These are phyloP conservation scores for Magallana angulata DNA, from an alignment of 1,140 invertebrate species.

Conservation along the genomic window DNA sequence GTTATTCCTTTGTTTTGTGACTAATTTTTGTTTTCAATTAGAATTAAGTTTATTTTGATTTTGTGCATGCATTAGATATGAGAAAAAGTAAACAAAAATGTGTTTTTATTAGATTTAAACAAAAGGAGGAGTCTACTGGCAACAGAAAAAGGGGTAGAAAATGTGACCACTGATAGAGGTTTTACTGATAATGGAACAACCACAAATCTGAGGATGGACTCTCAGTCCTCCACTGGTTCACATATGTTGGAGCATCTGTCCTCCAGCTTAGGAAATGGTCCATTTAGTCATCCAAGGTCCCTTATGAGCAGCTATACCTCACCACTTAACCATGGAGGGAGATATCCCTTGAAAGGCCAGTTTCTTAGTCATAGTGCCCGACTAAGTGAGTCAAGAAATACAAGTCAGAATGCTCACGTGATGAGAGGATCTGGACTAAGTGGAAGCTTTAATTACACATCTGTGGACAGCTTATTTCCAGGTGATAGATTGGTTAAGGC, in stretches of 20 bases:
- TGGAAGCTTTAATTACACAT: slow-evolving; percentile 26
- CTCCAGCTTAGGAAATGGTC: neutral
- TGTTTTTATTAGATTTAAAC: slow-evolving; percentile 68
- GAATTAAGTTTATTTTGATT: too few species aligned
- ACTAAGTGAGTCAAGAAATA: neutral
- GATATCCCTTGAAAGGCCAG: neutral
- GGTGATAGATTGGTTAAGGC: slow-evolving; percentile 10
- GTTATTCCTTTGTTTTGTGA: too few species aligned
- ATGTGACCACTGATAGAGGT: slow-evolving; percentile 40
- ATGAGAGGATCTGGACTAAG: slow-evolving; percentile 17
- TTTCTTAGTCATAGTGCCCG: slow-evolving; percentile 8
- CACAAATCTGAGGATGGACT: slow-evolving; percentile 17
- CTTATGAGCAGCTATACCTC: neutral
- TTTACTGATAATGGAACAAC: slow-evolving; percentile 43
- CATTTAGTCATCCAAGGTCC: neutral
- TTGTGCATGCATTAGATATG: too few species aligned
- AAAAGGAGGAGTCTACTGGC: slow-evolving; percentile 69
- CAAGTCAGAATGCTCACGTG: slow-evolving; percentile 18
- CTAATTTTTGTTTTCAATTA: too few species aligned
- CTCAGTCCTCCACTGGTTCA: neutral
- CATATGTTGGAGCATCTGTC: slow-evolving; percentile 17
- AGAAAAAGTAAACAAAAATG: too few species aligned
- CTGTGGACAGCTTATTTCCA: neutral
- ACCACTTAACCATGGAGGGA: neutral
- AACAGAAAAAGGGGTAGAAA: slow-evolving; percentile 47